Percentiles rank a stretch among this genome's conserved stretches.
Conservation (phyloP, 2,113 vertebrate species). For the Sardina pilchardus region DNA sequence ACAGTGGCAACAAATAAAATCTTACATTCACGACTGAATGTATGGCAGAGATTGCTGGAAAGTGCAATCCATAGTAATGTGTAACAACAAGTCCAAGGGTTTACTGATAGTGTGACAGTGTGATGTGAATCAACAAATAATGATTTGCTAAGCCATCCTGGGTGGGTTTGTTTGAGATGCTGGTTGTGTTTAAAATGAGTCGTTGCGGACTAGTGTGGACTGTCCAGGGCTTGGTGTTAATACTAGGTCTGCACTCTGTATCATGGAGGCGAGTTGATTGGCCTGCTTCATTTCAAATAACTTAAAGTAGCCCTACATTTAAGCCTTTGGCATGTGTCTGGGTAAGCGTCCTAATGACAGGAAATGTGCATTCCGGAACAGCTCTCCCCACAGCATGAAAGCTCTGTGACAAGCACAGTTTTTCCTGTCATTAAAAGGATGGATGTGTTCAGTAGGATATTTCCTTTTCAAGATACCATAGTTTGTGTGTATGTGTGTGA, state of each 20-base stretch:
- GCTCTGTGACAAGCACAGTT: background rate
- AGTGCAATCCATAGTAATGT: background rate
- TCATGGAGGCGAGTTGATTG: background rate
- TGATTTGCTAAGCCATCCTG: background rate
- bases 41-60: background rate
- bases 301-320: background rate
- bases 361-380: background rate
- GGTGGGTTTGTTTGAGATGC: background rate
- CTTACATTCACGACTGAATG: background rate
- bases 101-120: background rate
- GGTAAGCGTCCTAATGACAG: background rate
- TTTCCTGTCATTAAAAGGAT: background rate
- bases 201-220: background rate
- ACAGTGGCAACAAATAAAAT: background rate
- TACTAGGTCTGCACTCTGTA: background rate
- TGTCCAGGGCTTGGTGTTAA: background rate
- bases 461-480: slow-evolving; percentile 3
- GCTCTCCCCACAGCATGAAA: background rate
- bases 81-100: background rate
- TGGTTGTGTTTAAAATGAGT: background rate
- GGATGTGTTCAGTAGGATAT: background rate
- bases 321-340: background rate
- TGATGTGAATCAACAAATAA: background rate
- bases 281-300: slow-evolving; percentile 15
- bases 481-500: background rate